Percentiles rank a stretch among this genome's conserved stretches.
Conservation (phyloP, 2,888 invertebrate species). For the Campopleginae sp. region DNA sequence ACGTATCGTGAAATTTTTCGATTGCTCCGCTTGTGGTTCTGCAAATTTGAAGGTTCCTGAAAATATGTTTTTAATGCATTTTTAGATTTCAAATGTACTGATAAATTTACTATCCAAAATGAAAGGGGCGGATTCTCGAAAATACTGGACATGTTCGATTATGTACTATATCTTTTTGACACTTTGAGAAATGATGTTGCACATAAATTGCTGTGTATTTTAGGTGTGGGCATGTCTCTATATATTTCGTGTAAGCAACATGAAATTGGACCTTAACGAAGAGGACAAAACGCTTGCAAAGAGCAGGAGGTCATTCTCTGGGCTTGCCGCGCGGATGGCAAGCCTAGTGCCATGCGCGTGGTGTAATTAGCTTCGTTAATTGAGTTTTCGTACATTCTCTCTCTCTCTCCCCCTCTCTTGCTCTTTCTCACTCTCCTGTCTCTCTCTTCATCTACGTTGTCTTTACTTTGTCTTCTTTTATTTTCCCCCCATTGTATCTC, state of each 20-base stretch:
- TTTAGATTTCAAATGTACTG: not conserved
- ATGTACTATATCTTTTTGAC: not conserved
- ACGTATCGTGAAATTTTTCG: not conserved
- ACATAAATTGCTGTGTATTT: constrained; percentile 5
- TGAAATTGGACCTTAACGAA: constrained; percentile 57
- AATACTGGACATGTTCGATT: not conserved
- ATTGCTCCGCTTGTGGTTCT: not conserved
- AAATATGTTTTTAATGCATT: not conserved
- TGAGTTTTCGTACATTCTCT: constrained; percentile 29
- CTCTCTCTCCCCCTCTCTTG: not conserved
- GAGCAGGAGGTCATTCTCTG: constrained; percentile 44
- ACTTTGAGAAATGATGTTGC: not conserved
- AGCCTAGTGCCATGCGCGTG: constrained; percentile 35
- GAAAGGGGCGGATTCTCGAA: not conserved
- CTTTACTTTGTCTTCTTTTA: not conserved
- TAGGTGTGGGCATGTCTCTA: constrained; percentile 12
- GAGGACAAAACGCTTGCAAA: constrained; percentile 32
- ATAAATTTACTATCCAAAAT: not conserved
- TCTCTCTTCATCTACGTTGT: not conserved
- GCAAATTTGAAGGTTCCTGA: not conserved
- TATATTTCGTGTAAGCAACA: constrained; percentile 20
- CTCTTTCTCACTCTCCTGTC: not conserved
- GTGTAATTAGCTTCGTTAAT: constrained; percentile 61
- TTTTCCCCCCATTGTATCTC: constrained; percentile 11
- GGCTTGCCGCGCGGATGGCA: constrained; percentile 33